Evolutionary conservation across 2,888 invertebrate genomes (phyloP), one percentile per base, ranked within the genome.

Genomic region (Harpalus rubripes): DNA sequence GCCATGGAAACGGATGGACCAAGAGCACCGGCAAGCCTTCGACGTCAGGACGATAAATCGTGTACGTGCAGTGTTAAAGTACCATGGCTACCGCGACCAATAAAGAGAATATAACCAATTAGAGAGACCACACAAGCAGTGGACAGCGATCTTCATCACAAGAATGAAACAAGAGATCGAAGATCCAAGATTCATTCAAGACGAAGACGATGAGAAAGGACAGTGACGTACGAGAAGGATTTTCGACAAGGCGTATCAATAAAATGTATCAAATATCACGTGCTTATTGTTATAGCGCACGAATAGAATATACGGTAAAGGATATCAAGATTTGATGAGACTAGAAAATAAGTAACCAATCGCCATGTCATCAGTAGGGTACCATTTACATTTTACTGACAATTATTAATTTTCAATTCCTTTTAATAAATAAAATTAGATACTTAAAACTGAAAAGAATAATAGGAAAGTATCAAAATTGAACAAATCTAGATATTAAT

Each of bases 41-140:
- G 68, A 81, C 81, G 56, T 18, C 52, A 18, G 72, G 84, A 78
- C 63, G 56, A 84, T 84, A 84, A 84, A 84, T 84, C 56, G 52
- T 78, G 18, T 78, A 84, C 84, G 78, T 78, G 78, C 84, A 65
- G 84, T 84, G 84, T 84, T 84, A 84, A 84, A 78, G 83, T 58
- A 74, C 59, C n/a, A 10, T 72, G 39, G 78, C 84, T 84, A 84
- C 84, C 78, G 83, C 83, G 84, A 63, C 78, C 78, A 78, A 78
- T 84, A 78, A 63, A 76, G 84, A 78, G 84, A 78, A 84, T 84
- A 84, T 84, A 76, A 84, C 84, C 84, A 84, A 84, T 84, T 84
- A 84, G 84, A 78, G 78, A 56, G 84, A 84, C 84, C 84, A 84
- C 84, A 78, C 84, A 84, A 78, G 84, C 61, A 78, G 78, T 63